Evolutionary conservation across 2,113 vertebrate genomes (phyloP).

Genomic region (Coregonus clupeaformis): DNA sequence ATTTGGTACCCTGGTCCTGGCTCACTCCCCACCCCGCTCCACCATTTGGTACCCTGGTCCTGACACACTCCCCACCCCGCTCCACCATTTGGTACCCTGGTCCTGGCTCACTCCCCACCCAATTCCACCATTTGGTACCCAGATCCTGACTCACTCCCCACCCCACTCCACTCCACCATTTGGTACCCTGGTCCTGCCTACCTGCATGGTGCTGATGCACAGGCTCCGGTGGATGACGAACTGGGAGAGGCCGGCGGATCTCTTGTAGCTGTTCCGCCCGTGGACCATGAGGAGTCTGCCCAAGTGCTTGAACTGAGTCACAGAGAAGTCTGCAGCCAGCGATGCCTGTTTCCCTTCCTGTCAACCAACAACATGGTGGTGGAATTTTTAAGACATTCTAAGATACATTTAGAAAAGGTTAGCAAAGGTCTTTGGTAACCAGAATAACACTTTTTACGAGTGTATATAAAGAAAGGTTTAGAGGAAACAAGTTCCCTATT

Average conservation of each 20-base stretch:
- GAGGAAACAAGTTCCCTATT: neutral
- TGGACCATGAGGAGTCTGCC: slow-evolving; percentile 95
- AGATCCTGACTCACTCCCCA: neutral
- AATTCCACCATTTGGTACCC: too few relatives aligned
- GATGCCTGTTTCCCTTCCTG: slow-evolving; percentile 98
- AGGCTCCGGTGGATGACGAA: slow-evolving; percentile 98
- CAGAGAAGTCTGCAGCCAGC: slow-evolving; percentile 92
- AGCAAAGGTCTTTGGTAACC: slow-evolving; percentile 6
- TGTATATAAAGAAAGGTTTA: neutral
- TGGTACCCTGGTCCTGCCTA: slow-evolving; percentile 44
- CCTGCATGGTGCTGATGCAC: slow-evolving; percentile 99
- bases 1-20: too few relatives aligned
- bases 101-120: slow-evolving; percentile 18
- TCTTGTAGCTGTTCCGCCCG: slow-evolving; percentile 96
- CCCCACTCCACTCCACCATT: slow-evolving; percentile 33
- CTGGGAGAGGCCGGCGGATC: slow-evolving; percentile 95
- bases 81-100: too few relatives aligned
- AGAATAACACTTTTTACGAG: slow-evolving; percentile 2
- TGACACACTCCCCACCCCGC: slow-evolving; percentile 11
- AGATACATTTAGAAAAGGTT: slow-evolving; percentile 55
- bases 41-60: neutral
- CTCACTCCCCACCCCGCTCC: slow-evolving; percentile 25
- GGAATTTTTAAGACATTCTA: too few relatives aligned
- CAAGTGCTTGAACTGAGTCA: slow-evolving; percentile 96
- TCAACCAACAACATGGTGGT: slow-evolving; percentile 28